phyloP scores from a whole-genome alignment of 1,140 invertebrate genomes.

The Sitodiplosis mosellana region DNA sequence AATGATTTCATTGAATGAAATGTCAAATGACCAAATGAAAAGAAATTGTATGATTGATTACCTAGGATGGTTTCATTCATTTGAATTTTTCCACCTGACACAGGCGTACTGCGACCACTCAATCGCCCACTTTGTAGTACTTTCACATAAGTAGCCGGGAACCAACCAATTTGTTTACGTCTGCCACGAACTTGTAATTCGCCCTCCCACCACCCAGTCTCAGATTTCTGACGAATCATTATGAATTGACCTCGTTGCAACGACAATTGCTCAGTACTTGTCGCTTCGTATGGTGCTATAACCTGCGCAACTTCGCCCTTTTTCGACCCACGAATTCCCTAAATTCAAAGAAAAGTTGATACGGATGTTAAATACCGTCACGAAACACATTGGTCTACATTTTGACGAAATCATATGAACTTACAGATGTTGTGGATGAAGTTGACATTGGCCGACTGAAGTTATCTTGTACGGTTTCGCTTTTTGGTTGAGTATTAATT shows the following conservation, averaged over 20 bases:
- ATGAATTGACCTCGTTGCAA: constrained; percentile 86
- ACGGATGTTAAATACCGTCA: not conserved
- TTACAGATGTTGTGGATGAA: constrained; percentile 20
- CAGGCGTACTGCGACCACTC: constrained; percentile 53
- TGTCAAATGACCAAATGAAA: constrained; percentile 4
- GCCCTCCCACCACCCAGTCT: constrained; percentile 98
- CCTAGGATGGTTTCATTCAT: constrained; percentile 32
- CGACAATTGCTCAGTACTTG: constrained; percentile 75
- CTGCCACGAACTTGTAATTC: constrained; percentile 94
- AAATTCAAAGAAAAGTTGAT: too few relatives aligned
- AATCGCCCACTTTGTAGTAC: constrained; percentile 43
- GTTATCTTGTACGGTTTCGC: constrained; percentile 11
- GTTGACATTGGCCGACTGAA: constrained; percentile 26
- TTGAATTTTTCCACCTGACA: constrained; percentile 28
- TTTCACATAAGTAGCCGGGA: constrained; percentile 94
- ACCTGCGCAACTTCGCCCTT: constrained; percentile 80
- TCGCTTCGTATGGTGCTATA: constrained; percentile 72
- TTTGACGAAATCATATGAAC: not conserved
- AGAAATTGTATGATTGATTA: constrained; percentile 6
- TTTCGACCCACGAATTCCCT: constrained; percentile 14
- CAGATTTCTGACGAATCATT: constrained; percentile 88
- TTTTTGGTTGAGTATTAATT: constrained; percentile 24
- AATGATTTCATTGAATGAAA: not conserved
- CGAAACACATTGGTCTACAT: not conserved
- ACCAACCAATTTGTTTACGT: constrained; percentile 90